These are phyloP conservation scores for Heliconius charithonia DNA, from an alignment of 2,888 invertebrate species.

Conservation along the genomic window DNA sequence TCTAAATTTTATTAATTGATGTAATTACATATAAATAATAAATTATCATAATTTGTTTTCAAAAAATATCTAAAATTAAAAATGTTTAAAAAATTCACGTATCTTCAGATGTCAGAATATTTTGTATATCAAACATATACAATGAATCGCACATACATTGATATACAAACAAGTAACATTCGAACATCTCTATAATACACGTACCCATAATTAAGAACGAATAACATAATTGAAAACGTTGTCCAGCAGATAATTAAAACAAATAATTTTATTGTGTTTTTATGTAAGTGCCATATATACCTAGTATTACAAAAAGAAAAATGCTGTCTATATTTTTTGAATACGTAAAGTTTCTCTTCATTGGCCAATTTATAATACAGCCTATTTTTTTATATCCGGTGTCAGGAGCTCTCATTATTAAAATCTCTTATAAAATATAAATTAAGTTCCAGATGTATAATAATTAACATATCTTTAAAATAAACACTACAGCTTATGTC, in stretches of 20 bases:
- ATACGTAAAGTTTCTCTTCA: background rate
- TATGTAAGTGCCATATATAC: background rate
- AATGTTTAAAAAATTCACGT: background rate
- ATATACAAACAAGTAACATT: too few species aligned
- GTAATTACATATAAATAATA: too few species aligned
- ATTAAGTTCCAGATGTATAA: background rate
- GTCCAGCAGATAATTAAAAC: background rate
- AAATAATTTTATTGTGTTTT: background rate
- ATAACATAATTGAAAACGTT: background rate
- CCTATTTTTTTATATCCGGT: background rate
- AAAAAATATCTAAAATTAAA: too few species aligned
- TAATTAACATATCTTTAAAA: background rate
- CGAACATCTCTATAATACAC: too few species aligned
- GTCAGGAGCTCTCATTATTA: background rate
- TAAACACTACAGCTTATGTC: slow-evolving; percentile 2
- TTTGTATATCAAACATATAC: background rate
- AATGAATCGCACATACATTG: too few species aligned
- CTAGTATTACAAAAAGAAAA: background rate
- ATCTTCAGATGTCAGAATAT: background rate
- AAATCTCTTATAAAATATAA: background rate
- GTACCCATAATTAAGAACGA: background rate
- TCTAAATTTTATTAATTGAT: too few species aligned
- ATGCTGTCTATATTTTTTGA: background rate
- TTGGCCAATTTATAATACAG: background rate
- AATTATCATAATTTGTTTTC: too few species aligned